These are phyloP conservation scores for Papilio machaon DNA, from an alignment of 1,140 invertebrate genomes.

Conservation along the genomic window DNA sequence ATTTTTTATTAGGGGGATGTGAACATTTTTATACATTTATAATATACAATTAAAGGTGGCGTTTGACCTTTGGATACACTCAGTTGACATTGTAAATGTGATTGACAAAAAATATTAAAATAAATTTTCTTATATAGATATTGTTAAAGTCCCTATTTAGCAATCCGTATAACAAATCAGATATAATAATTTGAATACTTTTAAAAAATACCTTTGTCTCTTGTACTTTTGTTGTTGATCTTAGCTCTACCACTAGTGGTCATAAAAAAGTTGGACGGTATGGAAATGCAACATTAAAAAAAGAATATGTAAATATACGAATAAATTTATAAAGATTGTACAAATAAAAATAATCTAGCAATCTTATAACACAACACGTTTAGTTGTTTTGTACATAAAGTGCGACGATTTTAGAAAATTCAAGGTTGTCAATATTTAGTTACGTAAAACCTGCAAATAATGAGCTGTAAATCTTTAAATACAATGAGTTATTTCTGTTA, in stretches of 20 bases:
- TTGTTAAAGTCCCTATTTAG: no score
- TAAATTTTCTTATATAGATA: not conserved
- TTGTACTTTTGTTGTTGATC: not conserved
- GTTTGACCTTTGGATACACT: conserved; percentile 7
- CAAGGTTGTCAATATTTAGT: conserved; percentile 26
- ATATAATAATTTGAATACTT: not conserved
- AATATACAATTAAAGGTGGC: conserved; percentile 2
- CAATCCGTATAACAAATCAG: no score
- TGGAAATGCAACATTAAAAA: not conserved
- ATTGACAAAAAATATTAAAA: not conserved
- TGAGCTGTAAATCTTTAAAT: conserved; percentile 10
- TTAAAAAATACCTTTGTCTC: not conserved
- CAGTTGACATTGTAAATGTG: not conserved
- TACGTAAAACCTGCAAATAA: conserved; percentile 20
- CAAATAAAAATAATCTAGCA: conserved; percentile 19
- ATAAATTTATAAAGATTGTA: not conserved
- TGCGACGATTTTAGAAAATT: conserved; percentile 9
- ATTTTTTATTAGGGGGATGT: conserved; percentile 15
- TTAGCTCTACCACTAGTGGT: not conserved
- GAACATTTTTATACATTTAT: not conserved
- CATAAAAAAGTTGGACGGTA: not conserved
- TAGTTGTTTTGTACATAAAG: conserved; percentile 22
- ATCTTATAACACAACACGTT: not conserved
- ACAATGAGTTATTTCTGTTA: conserved; percentile 24
- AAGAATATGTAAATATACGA: not conserved